These are phyloP conservation scores for Kryptolebias marmoratus DNA, from an alignment of 2,113 vertebrate genomes.

Conservation along the genomic window DNA sequence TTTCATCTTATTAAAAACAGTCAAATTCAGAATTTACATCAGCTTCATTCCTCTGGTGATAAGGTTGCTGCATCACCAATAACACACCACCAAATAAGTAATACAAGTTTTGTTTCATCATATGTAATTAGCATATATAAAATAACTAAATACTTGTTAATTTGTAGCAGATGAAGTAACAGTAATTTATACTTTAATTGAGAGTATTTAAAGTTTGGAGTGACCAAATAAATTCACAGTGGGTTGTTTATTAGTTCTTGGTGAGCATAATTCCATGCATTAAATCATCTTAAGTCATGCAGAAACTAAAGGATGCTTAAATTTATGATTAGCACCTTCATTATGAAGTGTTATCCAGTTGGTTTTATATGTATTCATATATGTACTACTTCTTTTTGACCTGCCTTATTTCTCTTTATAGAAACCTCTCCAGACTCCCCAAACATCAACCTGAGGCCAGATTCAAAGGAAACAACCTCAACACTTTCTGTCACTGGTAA, in stretches of 20 bases:
- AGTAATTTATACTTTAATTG: neutral
- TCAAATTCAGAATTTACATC: too few species aligned
- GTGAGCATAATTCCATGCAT: neutral
- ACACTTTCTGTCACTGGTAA: slow-evolving; percentile 76
- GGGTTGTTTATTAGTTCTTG: neutral
- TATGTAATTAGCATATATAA: too few species aligned
- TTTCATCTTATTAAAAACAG: too few species aligned
- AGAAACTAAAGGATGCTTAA: neutral
- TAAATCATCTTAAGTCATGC: neutral
- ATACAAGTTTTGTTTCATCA: too few species aligned
- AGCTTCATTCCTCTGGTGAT: too few species aligned
- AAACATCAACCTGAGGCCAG: slow-evolving; percentile 54
- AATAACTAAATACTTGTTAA: too few species aligned
- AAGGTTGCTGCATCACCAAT: too few species aligned
- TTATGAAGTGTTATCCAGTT: neutral
- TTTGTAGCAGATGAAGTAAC: neutral
- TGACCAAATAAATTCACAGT: too few species aligned
- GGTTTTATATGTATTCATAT: neutral
- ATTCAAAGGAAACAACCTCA: slow-evolving; percentile 64
- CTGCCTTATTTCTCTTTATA: slow-evolving; percentile 29
- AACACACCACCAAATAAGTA: too few species aligned
- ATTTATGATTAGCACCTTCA: neutral
- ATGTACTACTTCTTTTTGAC: slow-evolving; percentile 1
- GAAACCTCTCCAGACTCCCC: slow-evolving; percentile 66
- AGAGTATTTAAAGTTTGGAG: too few species aligned